phyloP scores from a whole-genome alignment of 2,113 vertebrate species.

The Ammodytes dubius region DNA sequence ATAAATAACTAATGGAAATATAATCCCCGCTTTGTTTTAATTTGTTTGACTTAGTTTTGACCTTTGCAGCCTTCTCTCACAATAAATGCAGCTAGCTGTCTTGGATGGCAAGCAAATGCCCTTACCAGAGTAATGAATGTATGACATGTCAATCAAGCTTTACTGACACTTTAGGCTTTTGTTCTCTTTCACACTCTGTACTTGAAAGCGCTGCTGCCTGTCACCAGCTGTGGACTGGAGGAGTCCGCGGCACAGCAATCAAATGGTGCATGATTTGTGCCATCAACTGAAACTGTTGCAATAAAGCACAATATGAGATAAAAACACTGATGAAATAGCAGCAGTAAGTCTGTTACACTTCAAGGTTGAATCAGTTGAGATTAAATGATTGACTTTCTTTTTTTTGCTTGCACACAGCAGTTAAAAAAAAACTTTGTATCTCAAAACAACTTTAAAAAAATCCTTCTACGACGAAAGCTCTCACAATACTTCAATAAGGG shows the following conservation, averaged over 20 bases:
- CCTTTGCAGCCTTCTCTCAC: too few species aligned
- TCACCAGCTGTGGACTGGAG: slow-evolving; percentile 12
- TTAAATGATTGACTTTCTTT: slow-evolving; percentile 17
- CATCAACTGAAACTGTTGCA: slow-evolving; percentile 31
- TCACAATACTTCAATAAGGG: slow-evolving; percentile 2
- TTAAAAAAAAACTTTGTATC: neutral
- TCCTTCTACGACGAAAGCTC: neutral
- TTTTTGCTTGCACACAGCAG: neutral
- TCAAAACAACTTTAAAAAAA: slow-evolving; percentile 36
- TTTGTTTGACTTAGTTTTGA: too few species aligned
- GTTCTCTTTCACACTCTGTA: neutral
- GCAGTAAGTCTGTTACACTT: slow-evolving; percentile 41
- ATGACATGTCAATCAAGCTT: neutral
- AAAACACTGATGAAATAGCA: slow-evolving; percentile 28
- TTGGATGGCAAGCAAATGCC: neutral
- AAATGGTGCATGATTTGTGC: slow-evolving; percentile 49
- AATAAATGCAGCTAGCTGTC: neutral
- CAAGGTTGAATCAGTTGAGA: slow-evolving; percentile 31
- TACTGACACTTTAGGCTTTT: neutral
- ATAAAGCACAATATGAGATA: slow-evolving; percentile 7
- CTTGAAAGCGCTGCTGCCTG: slow-evolving; percentile 20
- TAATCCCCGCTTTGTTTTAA: too few species aligned
- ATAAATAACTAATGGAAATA: neutral
- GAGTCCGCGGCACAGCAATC: slow-evolving; percentile 32
- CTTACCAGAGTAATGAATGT: neutral